Evolutionary conservation across 2,888 invertebrate species (phyloP).

Genomic region (Platycnemis pennipes): DNA sequence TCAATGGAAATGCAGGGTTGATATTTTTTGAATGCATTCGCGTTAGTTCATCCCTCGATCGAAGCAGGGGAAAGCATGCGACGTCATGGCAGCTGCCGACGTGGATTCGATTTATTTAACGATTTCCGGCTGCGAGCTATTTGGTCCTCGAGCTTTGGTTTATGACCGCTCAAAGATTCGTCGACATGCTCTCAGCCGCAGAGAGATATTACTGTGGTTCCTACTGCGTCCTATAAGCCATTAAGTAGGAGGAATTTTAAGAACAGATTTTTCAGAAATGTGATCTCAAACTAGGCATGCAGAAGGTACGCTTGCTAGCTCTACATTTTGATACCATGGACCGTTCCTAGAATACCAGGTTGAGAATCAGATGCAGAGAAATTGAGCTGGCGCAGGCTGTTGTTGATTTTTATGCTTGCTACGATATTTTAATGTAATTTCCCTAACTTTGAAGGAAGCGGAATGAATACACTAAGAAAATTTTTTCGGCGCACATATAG

Average conservation of each 20-base stretch:
- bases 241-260: not conserved
- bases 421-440: no score
- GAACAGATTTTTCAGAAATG: no score
- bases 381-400: no score
- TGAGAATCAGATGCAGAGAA: no score
- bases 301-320: not conserved
- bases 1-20: not conserved
- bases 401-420: no score
- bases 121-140: slow-evolving; percentile 54
- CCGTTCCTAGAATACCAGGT: no score
- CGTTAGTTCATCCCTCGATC: slow-evolving; percentile 39
- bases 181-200: slow-evolving; percentile 43
- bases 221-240: not conserved
- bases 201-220: not conserved
- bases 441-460: no score
- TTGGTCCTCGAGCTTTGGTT: not conserved
- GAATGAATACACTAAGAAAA: no score
- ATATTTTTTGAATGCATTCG: not conserved
- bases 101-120: slow-evolving; percentile 44
- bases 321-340: no score
- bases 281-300: not conserved
- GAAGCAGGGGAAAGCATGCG: not conserved
- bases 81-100: slow-evolving; percentile 44
- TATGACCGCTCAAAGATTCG: slow-evolving; percentile 10
- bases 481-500: no score